phyloP scores from a whole-genome alignment of 2,113 vertebrate species.

The Tapirus terrestris region DNA sequence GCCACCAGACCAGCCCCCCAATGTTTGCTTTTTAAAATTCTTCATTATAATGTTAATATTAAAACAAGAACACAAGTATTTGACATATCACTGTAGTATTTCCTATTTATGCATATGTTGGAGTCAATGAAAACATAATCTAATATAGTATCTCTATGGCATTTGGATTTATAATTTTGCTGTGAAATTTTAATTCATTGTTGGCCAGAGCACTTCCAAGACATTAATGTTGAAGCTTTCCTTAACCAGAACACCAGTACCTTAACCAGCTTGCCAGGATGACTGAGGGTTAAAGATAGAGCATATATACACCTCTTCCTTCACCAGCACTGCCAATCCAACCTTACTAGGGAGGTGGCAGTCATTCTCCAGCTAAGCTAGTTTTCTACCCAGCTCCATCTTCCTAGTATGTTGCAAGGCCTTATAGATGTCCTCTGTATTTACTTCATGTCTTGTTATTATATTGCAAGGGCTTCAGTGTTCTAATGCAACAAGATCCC shows the following conservation, averaged over 20 bases:
- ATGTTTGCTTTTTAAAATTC: not conserved
- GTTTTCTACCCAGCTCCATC: not conserved
- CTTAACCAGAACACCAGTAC: not conserved
- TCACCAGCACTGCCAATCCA: not conserved
- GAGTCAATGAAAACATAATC: not conserved
- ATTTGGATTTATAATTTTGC: not conserved
- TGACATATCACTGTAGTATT: not conserved
- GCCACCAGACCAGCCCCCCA: too few relatives aligned
- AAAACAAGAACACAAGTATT: not conserved
- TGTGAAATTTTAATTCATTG: not conserved
- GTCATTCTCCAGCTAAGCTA: not conserved
- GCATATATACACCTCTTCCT: not conserved
- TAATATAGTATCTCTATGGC: not conserved
- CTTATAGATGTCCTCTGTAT: not conserved
- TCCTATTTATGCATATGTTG: not conserved
- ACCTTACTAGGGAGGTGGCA: not conserved
- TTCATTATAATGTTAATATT: not conserved
- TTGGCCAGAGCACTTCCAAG: not conserved
- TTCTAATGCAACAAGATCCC: not conserved
- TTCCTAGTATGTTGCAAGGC: not conserved
- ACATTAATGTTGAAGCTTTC: not conserved
- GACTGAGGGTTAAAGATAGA: not conserved
- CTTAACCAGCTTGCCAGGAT: not conserved
- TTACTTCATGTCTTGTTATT: not conserved
- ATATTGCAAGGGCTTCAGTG: not conserved